A percentile compares a stretch with the other conserved stretches of the same genome.
These are phyloP conservation scores for Palythoa caribaeorum DNA, from an alignment of 92 coral and sea anemone species.

Conservation along the genomic window DNA sequence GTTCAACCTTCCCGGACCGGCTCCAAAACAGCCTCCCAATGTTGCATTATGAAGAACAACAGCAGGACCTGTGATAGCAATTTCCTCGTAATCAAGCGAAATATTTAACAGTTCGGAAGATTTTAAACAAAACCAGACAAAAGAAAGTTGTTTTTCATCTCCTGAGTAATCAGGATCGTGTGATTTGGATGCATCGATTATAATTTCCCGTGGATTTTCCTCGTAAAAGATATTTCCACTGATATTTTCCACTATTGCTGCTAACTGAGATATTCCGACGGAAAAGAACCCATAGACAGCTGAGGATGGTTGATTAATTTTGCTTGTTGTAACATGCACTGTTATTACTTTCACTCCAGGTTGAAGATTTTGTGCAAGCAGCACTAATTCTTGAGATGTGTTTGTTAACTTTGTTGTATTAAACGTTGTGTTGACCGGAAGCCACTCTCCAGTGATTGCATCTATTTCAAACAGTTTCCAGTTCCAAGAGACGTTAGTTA, in stretches of 20 bases:
- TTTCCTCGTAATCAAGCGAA: background rate
- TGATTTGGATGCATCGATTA: constrained; percentile 12
- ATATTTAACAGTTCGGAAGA: constrained; percentile 9
- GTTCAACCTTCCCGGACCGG: constrained; percentile 44
- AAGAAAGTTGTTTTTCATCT: background rate
- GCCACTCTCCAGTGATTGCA: background rate
- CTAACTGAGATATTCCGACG: background rate
- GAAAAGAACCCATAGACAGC: background rate
- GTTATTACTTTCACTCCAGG: background rate
- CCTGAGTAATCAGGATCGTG: constrained; percentile 13
- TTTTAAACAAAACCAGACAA: constrained; percentile 29
- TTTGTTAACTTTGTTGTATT: background rate
- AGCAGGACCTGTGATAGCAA: background rate
- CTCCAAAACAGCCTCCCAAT: constrained; percentile 49
- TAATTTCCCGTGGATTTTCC: background rate
- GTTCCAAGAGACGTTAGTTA: background rate
- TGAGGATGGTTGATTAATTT: background rate
- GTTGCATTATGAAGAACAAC: background rate
- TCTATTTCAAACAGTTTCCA: background rate
- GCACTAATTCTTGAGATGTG: background rate
- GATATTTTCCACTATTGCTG: background rate
- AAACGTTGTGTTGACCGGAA: background rate
- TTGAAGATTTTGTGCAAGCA: background rate
- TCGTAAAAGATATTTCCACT: constrained; percentile 9
- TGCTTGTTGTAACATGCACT: background rate